Conservation (phyloP, 2,797 vertebrate genomes). For the Sebastes itinus region DNA sequence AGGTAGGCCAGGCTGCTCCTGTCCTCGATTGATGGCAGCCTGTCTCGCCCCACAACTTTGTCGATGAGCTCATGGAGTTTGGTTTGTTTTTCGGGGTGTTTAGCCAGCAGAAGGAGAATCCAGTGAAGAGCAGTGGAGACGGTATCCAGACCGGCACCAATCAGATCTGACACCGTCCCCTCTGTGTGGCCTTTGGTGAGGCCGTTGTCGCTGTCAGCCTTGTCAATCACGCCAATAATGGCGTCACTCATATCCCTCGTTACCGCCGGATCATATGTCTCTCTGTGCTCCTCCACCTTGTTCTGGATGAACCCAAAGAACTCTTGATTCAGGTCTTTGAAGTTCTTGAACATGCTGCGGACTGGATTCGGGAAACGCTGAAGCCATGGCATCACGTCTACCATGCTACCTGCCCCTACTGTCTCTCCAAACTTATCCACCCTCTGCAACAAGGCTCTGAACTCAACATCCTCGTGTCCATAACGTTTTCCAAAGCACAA, state of each 20-base stretch:
- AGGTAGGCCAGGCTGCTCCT: slow-evolving; percentile 71
- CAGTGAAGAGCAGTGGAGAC: slow-evolving; percentile 83
- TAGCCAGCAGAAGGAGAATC: slow-evolving; percentile 83
- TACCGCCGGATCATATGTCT: slow-evolving; percentile 70
- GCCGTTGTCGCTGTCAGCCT: slow-evolving; percentile 21
- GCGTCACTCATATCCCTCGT: slow-evolving; percentile 84
- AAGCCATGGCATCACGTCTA: slow-evolving; percentile 89
- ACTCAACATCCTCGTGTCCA: slow-evolving; percentile 82
- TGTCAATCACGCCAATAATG: slow-evolving; percentile 76
- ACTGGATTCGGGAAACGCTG: slow-evolving; percentile 86
- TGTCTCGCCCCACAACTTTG: slow-evolving; percentile 76
- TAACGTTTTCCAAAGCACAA: slow-evolving; percentile 89
- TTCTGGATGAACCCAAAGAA: slow-evolving; percentile 80
- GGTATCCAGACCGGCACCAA: slow-evolving; percentile 86
- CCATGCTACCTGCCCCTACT: slow-evolving; percentile 87
- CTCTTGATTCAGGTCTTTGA: slow-evolving; percentile 81
- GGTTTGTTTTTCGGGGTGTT: slow-evolving; percentile 77
- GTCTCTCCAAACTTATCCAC: slow-evolving; percentile 83
- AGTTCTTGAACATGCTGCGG: slow-evolving; percentile 78
- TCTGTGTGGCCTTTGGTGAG: slow-evolving; percentile 78
- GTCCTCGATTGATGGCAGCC: slow-evolving; percentile 78
- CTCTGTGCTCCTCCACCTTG: slow-evolving; percentile 82
- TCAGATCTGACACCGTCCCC: slow-evolving; percentile 80
- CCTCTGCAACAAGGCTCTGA: slow-evolving; percentile 76
- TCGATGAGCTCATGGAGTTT: slow-evolving; percentile 81